Base-by-base conservation (phyloP, 2,888 invertebrate genomes). In the Pyrrhopygopsis socrates region DNA sequence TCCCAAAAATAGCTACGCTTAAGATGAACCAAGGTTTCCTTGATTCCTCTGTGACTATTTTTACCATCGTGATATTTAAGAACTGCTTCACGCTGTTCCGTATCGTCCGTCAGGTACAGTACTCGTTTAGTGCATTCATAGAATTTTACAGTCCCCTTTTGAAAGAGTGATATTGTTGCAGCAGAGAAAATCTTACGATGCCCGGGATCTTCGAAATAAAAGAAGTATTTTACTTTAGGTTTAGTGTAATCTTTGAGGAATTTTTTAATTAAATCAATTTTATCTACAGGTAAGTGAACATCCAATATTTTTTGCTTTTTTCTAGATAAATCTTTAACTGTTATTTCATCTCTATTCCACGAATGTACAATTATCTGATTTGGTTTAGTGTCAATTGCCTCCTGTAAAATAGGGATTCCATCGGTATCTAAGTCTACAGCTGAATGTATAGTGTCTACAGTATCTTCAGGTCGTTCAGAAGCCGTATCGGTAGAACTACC, bases 51-150 rank as follows among this genome's bases (percentile, higher is more conserved):
- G 24, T 86, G 86, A 74, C 77, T 60, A 13, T 54, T 86, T 50
- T 83, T 83, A 0, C 86, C 86, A 50, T 67, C 24, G 30, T 86
- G 86, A 45, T 83, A 78, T 75, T 84, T 81, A 29, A 45, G 15
- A 11, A 87, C 45, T 38, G 75, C 63, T 29, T 84, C 80, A 41
- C 63, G 45, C 24, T 34, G 34, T 34, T 34, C 34, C 34, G 34
- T 87, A 76, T 83, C 86, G 27, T 85, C 54, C 18, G 60, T 58
- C 2, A 87, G 22, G 75, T 81, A 76, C 1, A 74, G 63, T 6
- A 93, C 87, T 20, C 93, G 27, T 82, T 93, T 81, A 1, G 92
- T 92, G 70, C 94, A 94, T 87, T 94, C 93, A 9, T 29, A 65
- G 0, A 94, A 34, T 13, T 92, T 83, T 8, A 89, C 63, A 5